phyloP scores from a whole-genome alignment of 2,888 invertebrate genomes.

The Synanthedon formicaeformis region DNA sequence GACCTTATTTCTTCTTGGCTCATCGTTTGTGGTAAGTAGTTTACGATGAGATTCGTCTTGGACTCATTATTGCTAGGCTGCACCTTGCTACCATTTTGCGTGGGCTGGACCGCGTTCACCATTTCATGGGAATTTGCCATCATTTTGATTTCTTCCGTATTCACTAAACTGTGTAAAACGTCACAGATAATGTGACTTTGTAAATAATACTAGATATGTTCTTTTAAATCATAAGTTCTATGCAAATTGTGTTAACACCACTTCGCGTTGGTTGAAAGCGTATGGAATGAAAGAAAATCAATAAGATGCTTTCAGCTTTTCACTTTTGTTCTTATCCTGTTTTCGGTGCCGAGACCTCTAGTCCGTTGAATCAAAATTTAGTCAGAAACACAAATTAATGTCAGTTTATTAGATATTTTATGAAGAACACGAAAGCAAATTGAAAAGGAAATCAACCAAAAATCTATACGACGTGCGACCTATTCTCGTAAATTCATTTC shows the following conservation, averaged over 20 bases:
- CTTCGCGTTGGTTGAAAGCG: constrained; percentile 70
- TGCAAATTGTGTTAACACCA: constrained; percentile 47
- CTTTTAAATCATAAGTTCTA: constrained; percentile 42
- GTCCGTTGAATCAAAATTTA: constrained; percentile 58
- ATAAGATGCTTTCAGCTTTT: constrained; percentile 70
- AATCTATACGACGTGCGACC: constrained; percentile 69
- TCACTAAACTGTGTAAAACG: constrained; percentile 42
- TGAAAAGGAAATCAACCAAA: constrained; percentile 71
- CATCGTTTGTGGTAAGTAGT: constrained; percentile 99
- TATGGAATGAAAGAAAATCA: constrained; percentile 71
- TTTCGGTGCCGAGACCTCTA: constrained; percentile 44
- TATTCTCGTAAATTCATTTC: constrained; percentile 71
- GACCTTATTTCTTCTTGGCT: constrained; percentile 96
- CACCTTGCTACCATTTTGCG: constrained; percentile 83
- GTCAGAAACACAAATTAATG: constrained; percentile 59
- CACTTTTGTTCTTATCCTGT: constrained; percentile 62
- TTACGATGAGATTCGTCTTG: constrained; percentile 98
- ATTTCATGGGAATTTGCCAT: constrained; percentile 67
- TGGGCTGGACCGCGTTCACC: constrained; percentile 66
- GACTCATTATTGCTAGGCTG: constrained; percentile 86
- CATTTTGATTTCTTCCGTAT: constrained; percentile 51
- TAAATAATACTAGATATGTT: constrained; percentile 28
- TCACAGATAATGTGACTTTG: constrained; percentile 33
- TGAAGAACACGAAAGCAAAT: constrained; percentile 64
- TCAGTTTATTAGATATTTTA: constrained; percentile 62